Base-by-base conservation (phyloP, 2,888 invertebrate species). In the Drosophila meridiana region DNA sequence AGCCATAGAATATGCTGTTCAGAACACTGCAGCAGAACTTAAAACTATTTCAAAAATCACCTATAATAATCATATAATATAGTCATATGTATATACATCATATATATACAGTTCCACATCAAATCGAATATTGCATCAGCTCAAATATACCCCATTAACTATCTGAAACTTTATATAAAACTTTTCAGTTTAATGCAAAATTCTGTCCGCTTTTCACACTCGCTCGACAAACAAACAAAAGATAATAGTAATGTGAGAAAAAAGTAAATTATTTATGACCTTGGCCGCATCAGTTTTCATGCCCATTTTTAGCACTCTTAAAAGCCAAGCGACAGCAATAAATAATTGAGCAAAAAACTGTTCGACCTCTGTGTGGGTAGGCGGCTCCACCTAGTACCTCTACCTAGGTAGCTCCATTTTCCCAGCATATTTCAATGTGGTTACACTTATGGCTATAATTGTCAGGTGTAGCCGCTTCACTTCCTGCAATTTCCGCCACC, bases 401-500 rank as follows among this genome's bases (percentile, higher is more conserved):
- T 9, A 32, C 30, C 32, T 9, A 32, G 50, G 7, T 42, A 56
- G 38, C 55, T 14, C 13, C 40, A 30, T 8, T 8, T 6, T n/a
- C 30, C n/a, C 40, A 20, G 1, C 55, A 0, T 38, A 40, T 30
- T 42, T 20, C 40, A 9, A 26, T 74, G 42, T 66, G 43, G 60
- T 58, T 53, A 67, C 78, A 69, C 59, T 80, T 83, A 80, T 77
- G 71, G 78, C 78, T 69, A 88, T 84, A 86, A 86, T 86, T 88
- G 86, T 83, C 83, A 86, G 86, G 83, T 88, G 87, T 60, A 80
- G 73, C 81, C 74, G 50, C 70, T 61, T 67, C 56, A 68, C 83
- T 87, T 84, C 83, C 86, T 86, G 81, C 84, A 86, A 84, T 84
- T 84, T 84, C 88, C 83, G 83, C 36, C 60, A 69, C 57, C 63